Evolutionary conservation across 2,888 invertebrate genomes (phyloP), one percentile per base, ranked within the genome.

Genomic region (Drosophila neonasuta): DNA sequence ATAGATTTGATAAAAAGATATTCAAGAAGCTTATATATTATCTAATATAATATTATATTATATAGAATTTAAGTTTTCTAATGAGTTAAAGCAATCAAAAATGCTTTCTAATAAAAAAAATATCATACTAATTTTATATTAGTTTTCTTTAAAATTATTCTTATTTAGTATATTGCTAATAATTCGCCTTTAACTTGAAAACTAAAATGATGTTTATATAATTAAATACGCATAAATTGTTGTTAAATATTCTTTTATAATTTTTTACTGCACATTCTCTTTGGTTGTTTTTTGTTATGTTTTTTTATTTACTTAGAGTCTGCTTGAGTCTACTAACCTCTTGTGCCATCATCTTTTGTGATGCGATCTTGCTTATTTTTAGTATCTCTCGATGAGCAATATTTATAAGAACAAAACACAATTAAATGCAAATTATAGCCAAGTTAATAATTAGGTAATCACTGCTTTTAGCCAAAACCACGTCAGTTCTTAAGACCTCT

Each of bases 351-450:
- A 44, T 44, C 9, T 11, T 24, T 17, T 44, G 24, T 54, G 60
- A 60, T 46, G 54, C 13, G 54, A 46, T 54, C 54, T 54, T 30
- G 17, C 15, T n/a, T 55, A 46, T 36, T 30, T 55, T 60, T 11
- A 10, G 9, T 34, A 3, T n/a, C 24, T n/a, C 4, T n/a, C 7
- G 6, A 44, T 44, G 9, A 46, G 8, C n/a, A 42, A 17, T 29
- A 0, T 17, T 32, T 30, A 4, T 2, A 13, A 46, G 8, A 46
- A 36, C n/a, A n/a, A 51, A 1, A 5, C 15, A 17, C 29, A 60
- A 39, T 30, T 54, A 29, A 60, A 46, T 46, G 11, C 4, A 17
- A 56, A 56, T 46, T 24, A 46, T 17, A 46, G 29, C 29, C 10
- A 17, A 15, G 11, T 36, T 9, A n/a, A 39, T 6, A 17, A 46